phyloP scores from a whole-genome alignment of 2,797 vertebrate genomes.

The Salarias fasciatus region DNA sequence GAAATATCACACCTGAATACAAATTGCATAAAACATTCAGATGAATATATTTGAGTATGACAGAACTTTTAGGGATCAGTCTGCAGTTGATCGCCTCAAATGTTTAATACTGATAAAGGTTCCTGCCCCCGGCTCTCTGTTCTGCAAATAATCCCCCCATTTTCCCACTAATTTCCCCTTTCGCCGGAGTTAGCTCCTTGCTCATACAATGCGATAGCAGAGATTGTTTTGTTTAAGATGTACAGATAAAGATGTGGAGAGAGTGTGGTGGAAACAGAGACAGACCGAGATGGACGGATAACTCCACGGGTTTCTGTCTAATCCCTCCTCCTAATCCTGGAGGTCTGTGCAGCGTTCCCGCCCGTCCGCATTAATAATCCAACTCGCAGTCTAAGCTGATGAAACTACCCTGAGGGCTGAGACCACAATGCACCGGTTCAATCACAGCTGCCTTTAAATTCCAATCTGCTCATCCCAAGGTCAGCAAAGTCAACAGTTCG shows the following conservation, averaged over 20 bases:
- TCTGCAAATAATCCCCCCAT: neutral
- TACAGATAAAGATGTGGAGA: slow-evolving; percentile 29
- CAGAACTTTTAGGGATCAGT: no score
- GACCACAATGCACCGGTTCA: slow-evolving; percentile 13
- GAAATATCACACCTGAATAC: no score
- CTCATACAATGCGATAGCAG: neutral
- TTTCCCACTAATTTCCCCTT: neutral
- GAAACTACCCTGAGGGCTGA: slow-evolving; percentile 29
- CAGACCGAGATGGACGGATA: slow-evolving; percentile 64
- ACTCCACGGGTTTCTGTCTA: slow-evolving; percentile 60
- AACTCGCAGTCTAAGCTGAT: slow-evolving; percentile 43
- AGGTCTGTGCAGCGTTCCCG: slow-evolving; percentile 48
- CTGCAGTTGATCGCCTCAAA: no score
- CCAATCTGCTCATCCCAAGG: slow-evolving; percentile 2
- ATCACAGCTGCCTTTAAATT: neutral
- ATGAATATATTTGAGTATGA: no score
- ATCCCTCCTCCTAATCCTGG: slow-evolving; percentile 70
- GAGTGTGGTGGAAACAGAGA: slow-evolving; percentile 41
- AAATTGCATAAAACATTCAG: no score
- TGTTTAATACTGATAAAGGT: neutral
- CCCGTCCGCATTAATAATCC: slow-evolving; percentile 67
- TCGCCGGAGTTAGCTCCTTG: neutral
- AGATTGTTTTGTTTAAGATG: slow-evolving; percentile 24
- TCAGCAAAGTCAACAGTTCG: slow-evolving; percentile 2
- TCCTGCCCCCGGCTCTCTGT: slow-evolving; percentile 6